phyloP scores from a whole-genome alignment of 2,113 vertebrate genomes.

The Odontophorus gujanensis region DNA sequence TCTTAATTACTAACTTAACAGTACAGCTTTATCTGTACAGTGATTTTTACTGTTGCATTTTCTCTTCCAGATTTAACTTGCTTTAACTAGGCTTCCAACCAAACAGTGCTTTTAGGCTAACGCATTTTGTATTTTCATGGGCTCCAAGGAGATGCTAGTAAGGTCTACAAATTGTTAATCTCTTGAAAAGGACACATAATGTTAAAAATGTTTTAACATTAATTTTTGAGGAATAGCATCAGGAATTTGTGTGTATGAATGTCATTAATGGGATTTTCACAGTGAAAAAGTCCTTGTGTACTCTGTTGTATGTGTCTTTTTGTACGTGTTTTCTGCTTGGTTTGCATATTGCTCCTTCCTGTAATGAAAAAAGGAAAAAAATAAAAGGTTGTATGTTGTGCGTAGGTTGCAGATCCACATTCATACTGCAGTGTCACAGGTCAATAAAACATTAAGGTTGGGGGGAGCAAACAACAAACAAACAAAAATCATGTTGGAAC shows the following conservation, averaged over 20 bases:
- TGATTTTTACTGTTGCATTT: constrained; percentile 3
- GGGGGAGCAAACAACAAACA: neutral
- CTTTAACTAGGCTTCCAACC: constrained; percentile 8
- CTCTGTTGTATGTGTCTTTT: neutral
- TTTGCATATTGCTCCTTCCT: neutral
- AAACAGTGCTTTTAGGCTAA: constrained; percentile 32
- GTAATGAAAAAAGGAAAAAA: neutral
- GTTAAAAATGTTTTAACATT: neutral
- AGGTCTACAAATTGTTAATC: neutral
- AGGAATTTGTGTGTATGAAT: neutral
- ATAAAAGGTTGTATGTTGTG: neutral
- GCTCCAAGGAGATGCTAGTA: constrained; percentile 19
- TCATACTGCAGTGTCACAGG: neutral
- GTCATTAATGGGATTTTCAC: constrained; percentile 6
- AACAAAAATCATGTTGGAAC: rapidly evolving
- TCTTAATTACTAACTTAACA: constrained; percentile 15
- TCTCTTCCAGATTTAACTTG: neutral
- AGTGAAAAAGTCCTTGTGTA: neutral
- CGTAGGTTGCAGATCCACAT: neutral
- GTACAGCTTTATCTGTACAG: neutral
- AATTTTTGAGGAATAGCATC: neutral
- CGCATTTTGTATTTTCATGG: neutral
- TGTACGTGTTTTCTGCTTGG: neutral
- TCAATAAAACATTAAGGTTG: neutral
- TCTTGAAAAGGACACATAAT: neutral